Percentiles rank a stretch among this genome's conserved stretches.
phyloP scores from a whole-genome alignment of 2,797 vertebrate species.

The Sebastiscus albofasciatus region DNA sequence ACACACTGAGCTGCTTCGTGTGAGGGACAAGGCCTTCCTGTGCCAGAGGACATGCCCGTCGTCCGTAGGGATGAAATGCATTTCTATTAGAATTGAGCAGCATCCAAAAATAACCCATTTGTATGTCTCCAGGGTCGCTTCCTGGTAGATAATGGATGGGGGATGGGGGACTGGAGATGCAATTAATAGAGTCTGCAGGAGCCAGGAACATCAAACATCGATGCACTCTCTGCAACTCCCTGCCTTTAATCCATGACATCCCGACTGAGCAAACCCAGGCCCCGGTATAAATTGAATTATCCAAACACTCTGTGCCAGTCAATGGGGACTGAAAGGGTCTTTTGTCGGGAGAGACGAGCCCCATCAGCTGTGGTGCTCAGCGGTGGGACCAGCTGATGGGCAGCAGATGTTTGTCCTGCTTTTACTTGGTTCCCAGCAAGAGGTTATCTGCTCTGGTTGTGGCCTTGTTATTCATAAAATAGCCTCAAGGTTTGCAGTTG shows the following conservation, averaged over 20 bases:
- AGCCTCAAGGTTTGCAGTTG: background rate
- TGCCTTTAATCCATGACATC: conserved; percentile 73
- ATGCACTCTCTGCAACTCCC: conserved; percentile 62
- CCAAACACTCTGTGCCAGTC: conserved; percentile 55
- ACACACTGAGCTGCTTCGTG: conserved; percentile 29
- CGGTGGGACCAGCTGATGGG: conserved; percentile 43
- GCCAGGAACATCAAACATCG: conserved; percentile 74
- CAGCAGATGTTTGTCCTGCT: conserved; percentile 59
- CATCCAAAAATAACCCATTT: conserved; percentile 77
- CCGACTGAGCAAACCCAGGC: conserved; percentile 59
- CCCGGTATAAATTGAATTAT: conserved; percentile 69
- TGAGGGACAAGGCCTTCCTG: conserved; percentile 33
- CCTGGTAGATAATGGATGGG: conserved; percentile 72
- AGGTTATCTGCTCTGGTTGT: conserved; percentile 46
- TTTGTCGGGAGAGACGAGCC: conserved; percentile 31
- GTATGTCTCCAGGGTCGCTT: conserved; percentile 70
- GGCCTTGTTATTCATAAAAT: background rate
- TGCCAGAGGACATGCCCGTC: conserved; percentile 56
- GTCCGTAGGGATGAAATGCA: conserved; percentile 61
- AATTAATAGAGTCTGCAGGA: conserved; percentile 78
- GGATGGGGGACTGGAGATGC: conserved; percentile 59
- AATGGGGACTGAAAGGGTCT: conserved; percentile 46
- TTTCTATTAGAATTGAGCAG: conserved; percentile 68
- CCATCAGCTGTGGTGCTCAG: conserved; percentile 26
- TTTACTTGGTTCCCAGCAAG: conserved; percentile 30